Base-by-base conservation (phyloP, 2,797 vertebrate genomes). In the Cygnus olor region DNA sequence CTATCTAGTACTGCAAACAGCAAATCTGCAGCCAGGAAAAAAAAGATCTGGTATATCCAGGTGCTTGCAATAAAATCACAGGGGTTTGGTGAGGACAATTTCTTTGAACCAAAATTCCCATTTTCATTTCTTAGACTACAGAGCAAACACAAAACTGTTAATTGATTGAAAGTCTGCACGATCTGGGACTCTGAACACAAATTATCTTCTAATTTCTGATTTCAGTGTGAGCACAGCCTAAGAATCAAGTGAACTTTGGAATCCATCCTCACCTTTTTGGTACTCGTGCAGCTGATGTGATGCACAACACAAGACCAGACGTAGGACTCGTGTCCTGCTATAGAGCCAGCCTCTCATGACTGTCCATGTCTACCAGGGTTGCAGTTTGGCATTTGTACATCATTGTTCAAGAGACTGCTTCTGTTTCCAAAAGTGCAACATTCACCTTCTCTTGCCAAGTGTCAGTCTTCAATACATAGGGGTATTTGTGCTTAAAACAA, bases 1-100 rank as follows among this genome's bases (percentile, higher is more conserved):
- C 5, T 1, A 1, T 40, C 6, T 53, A 40, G 6, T 42, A 5
- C 7, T 28, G 2, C 1, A 53, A 60, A 25, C 4, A 15, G 16
- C 24, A 88, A 53, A 63, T 47, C 27, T 80, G 30, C 27, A 70
- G 13, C 40, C 49, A 25, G 16, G 8, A 78, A 80, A 71, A 71
- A 88, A 64, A 20, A 32, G 5, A 38, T 10, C 11, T 21, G 1
- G 4, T n/a, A 6, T 17, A 13, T 64, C 24, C 3, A 7, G 6
- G 6, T 2, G 1, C 2, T 74, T 51, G 54, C 53, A 60, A 20
- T 12, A 61, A 49, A 72, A 84, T 36, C 11, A 14, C 8, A 76
- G 38, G 8, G 1, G 5, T 11, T 32, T 2, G 36, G 1, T 47
- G 60, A 71, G 14, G 66, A 44, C 1, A 19, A 45, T 47, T 40